phyloP scores from a whole-genome alignment of 2,797 vertebrate genomes.

The Delichon dasypus region DNA sequence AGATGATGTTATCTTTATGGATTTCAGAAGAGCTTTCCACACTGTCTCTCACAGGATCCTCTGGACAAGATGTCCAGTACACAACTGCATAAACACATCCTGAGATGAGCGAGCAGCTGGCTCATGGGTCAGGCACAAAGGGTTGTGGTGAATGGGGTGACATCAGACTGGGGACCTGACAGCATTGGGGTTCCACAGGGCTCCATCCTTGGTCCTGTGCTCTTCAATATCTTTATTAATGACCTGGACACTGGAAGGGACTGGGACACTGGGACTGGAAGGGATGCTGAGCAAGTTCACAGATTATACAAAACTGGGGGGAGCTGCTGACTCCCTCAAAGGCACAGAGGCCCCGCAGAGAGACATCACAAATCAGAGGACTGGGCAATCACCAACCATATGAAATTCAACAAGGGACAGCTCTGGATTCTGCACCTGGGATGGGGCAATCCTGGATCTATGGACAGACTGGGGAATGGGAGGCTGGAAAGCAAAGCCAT shows the following conservation, averaged over 20 bases:
- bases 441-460: neutral
- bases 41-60: neutral
- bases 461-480: fast-evolving
- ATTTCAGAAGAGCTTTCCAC: neutral
- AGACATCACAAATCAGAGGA: neutral
- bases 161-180: neutral
- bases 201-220: neutral
- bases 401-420: neutral
- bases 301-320: neutral
- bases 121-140: fast-evolving
- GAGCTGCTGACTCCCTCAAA: neutral
- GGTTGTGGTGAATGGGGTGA: neutral
- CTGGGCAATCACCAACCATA: neutral
- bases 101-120: neutral
- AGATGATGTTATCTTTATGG: neutral
- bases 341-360: neutral
- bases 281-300: neutral
- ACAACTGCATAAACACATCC: neutral
- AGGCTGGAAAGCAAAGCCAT: neutral
- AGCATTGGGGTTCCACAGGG: neutral
- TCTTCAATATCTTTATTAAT: neutral
- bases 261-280: neutral
- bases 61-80: neutral
- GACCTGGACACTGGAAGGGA: fast-evolving
- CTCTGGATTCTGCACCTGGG: neutral